Percentiles rank a stretch among this genome's conserved stretches.
These are phyloP conservation scores for Psephotus haematonotus DNA, from an alignment of 2,113 vertebrate genomes.

Conservation along the genomic window DNA sequence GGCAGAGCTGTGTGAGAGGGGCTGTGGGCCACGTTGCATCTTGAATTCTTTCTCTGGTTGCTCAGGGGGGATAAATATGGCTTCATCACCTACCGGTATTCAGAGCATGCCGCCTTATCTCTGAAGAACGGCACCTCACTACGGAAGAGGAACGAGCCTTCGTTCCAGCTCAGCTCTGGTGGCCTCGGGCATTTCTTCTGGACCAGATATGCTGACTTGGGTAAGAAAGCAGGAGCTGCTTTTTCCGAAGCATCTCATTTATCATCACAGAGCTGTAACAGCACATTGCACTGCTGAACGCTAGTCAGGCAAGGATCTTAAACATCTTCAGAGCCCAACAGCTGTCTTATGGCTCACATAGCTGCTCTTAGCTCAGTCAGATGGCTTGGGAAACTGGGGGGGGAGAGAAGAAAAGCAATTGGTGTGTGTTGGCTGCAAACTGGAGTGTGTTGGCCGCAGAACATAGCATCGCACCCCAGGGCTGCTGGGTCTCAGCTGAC, in stretches of 20 bases:
- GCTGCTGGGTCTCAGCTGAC: neutral
- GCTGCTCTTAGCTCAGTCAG: neutral
- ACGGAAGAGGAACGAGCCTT: slow-evolving; percentile 82
- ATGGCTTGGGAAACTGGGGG: neutral
- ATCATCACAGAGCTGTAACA: neutral
- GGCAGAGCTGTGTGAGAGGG: neutral
- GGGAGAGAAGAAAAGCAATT: neutral
- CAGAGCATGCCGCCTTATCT: slow-evolving; percentile 79
- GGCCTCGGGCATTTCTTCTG: slow-evolving; percentile 82
- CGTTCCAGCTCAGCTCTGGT: slow-evolving; percentile 80
- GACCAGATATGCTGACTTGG: slow-evolving; percentile 91
- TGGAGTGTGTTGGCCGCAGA: neutral
- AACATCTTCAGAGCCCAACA: neutral
- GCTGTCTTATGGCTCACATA: neutral
- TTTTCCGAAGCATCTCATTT: neutral
- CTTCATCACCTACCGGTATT: slow-evolving; percentile 89
- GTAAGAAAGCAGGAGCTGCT: slow-evolving; percentile 73
- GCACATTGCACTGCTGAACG: neutral
- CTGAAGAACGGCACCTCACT: slow-evolving; percentile 75
- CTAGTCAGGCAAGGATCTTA: neutral
- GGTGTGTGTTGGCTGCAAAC: neutral
- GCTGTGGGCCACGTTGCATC: neutral
- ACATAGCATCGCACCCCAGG: neutral
- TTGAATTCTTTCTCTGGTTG: slow-evolving; percentile 9
- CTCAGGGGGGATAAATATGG: slow-evolving; percentile 87